These are phyloP conservation scores for Baryphthengus martii DNA, from an alignment of 2,113 vertebrate species.

Conservation along the genomic window DNA sequence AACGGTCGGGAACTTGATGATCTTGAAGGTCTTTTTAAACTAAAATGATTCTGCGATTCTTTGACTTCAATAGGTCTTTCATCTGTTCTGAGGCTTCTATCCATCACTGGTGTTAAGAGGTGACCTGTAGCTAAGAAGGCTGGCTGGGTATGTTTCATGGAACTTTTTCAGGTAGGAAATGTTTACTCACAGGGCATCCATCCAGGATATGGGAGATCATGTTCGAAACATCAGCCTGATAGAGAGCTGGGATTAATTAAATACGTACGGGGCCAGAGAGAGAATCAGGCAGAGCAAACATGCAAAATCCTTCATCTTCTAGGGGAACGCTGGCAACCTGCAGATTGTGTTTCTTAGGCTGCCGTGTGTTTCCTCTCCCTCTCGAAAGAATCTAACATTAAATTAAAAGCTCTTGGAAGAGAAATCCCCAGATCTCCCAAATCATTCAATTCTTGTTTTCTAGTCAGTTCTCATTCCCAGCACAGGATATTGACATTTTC, in stretches of 20 bases:
- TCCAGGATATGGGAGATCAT: neutral
- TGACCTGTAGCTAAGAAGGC: neutral
- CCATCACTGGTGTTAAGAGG: neutral
- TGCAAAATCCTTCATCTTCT: conserved; percentile 5
- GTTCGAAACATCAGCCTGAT: neutral
- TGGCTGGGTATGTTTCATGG: fast-evolving
- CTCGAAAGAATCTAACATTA: neutral
- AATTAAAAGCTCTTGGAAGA: conserved; percentile 22
- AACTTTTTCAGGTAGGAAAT: neutral
- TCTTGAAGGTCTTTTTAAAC: too few relatives aligned
- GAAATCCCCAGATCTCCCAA: neutral
- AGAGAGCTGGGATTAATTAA: neutral
- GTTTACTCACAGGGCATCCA: neutral
- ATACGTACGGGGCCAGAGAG: neutral
- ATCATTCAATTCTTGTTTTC: neutral
- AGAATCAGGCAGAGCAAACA: conserved; percentile 10
- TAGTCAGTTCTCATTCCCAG: neutral
- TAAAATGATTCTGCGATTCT: too few relatives aligned
- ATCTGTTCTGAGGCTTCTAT: neutral
- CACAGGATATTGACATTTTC: neutral
- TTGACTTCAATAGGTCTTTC: neutral
- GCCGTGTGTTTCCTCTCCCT: neutral
- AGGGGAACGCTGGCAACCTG: neutral
- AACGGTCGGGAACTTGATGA: too few relatives aligned
- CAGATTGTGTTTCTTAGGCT: neutral